Evolutionary conservation across 2,888 invertebrate genomes (phyloP), one percentile per base, ranked within the genome.

Genomic region (Pelosia muscerda): DNA sequence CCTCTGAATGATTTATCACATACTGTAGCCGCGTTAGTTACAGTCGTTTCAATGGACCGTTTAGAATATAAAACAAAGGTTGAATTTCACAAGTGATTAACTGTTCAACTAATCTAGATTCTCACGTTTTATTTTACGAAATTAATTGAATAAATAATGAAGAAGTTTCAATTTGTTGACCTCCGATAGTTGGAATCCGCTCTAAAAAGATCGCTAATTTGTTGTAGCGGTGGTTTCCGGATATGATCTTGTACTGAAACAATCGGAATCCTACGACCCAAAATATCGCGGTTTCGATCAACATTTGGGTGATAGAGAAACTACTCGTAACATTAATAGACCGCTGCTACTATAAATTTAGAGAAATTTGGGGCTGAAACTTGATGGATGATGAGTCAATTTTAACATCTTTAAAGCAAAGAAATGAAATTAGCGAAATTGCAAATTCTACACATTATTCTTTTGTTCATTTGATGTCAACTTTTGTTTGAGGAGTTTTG

Each of bases 401-500:
- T 49, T 49, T 49, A 1, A 49, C n/a, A n/a, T n/a, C 15, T 49
- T 49, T 9, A 9, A 4, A 49, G 9, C n/a, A 49, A n/a, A n/a
- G 13, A 38, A 15, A 38, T 38, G 2, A 3, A 9, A n/a, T 49
- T 49, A 2, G 49, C n/a, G 49, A n/a, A 49, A n/a, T n/a, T 49
- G 6, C 49, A 9, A 9, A n/a, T n/a, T 49, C 31, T 31, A 31
- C 8, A 31, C 8, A n/a, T 2, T 49, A 42, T 42, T 9, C 53
- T 9, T 54, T 34, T 34, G 34, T n/a, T 66, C 23, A 28, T 19
- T 19, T 19, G 19, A 19, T 10, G 4, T 13, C 1, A 57, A 31
- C 66, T 38, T 68, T n/a, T n/a, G n/a, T 60, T 57, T 58, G 60
- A 68, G 68, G 68, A 62, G 63, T 63, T 49, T 42, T n/a, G 34